Conservation (phyloP, 2,888 invertebrate species). For the Aleiodes leptofemur region DNA sequence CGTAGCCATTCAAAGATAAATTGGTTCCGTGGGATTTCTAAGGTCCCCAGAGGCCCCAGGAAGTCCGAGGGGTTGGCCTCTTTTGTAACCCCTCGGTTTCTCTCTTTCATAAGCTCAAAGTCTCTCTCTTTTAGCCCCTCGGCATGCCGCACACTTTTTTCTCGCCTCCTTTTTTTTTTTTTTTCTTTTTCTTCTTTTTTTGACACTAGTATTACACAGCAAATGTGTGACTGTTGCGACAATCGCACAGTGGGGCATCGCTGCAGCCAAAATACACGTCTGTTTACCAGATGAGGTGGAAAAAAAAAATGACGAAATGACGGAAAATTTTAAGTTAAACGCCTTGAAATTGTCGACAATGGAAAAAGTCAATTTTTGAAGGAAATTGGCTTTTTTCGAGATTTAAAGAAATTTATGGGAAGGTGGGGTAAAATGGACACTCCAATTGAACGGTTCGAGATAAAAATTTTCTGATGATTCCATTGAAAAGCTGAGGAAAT, state of each 20-base stretch:
- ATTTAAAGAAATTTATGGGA: too few relatives aligned
- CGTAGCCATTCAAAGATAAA: slow-evolving; percentile 68
- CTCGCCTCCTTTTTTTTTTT: neutral
- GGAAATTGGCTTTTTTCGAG: too few relatives aligned
- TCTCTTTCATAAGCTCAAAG: slow-evolving; percentile 22
- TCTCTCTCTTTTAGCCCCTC: slow-evolving; percentile 19
- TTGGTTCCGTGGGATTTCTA: slow-evolving; percentile 70
- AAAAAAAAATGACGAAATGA: neutral
- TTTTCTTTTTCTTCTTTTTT: too few relatives aligned
- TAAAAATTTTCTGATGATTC: too few relatives aligned
- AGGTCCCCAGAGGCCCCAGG: slow-evolving; percentile 58
- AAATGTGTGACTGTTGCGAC: slow-evolving; percentile 27
- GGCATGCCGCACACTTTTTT: slow-evolving; percentile 28
- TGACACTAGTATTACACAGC: neutral
- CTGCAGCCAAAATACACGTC: neutral
- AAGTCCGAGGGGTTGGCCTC: slow-evolving; percentile 39
- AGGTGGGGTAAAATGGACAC: too few relatives aligned
- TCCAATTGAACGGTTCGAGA: too few relatives aligned
- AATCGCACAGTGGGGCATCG: slow-evolving; percentile 25
- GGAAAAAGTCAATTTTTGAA: too few relatives aligned
- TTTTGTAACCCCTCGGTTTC: slow-evolving; percentile 19
- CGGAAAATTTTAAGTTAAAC: neutral
- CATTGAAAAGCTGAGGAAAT: too few relatives aligned
- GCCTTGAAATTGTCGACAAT: neutral
- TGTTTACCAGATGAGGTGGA: slow-evolving; percentile 12